Base-by-base conservation (phyloP, 2,888 invertebrate genomes). In the Clivina fossor region DNA sequence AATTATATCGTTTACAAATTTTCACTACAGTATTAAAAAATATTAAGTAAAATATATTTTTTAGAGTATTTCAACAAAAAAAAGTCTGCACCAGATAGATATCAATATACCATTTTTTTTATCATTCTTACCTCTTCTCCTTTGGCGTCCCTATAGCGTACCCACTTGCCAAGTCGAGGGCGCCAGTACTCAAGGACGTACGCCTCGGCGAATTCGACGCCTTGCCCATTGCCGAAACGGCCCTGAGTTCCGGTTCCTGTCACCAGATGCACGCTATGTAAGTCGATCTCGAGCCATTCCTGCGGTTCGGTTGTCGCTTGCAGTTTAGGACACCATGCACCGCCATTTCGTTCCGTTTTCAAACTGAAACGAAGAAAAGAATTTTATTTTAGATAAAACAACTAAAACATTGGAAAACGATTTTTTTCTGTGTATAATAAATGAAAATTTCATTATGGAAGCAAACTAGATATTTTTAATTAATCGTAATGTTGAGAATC, bases 291-390 rank as follows among this genome's bases (percentile, higher is more conserved):
- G 60, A 89, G 76, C 87, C 88, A 88, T 73, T 89, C 88, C 58
- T 80, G 80, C 3, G 86, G 82, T 66, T 88, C 87, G 9, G 84
- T 82, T 24, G 88, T 87, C 66, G 91, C 86, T 72, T 86, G 86
- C 59, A 83, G 79, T 71, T 84, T 83, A n/a, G 95, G 94, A 76
- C 95, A 95, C 95, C 95, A 95, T 0, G 94, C 94, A 33, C 94
- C 95, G 13, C 93, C 91, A 68, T 85, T 84, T 65, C 81, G 81
- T 69, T 94, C 93, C 63, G 85, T 84, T 62, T 88, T 84, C 63
- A 94, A 79, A 69, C 94, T 94, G 81, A 19, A 77, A 75, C 57
- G 55, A 62, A 58, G 62, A 58, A 56, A 58, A 24, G 53, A 51
- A 40, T 4, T 44, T 24, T 26, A 7, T 44, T 28, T 22, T 22